These are phyloP conservation scores for Ceratosolen solmsi DNA, from an alignment of 1,140 invertebrate genomes.

Conservation along the genomic window DNA sequence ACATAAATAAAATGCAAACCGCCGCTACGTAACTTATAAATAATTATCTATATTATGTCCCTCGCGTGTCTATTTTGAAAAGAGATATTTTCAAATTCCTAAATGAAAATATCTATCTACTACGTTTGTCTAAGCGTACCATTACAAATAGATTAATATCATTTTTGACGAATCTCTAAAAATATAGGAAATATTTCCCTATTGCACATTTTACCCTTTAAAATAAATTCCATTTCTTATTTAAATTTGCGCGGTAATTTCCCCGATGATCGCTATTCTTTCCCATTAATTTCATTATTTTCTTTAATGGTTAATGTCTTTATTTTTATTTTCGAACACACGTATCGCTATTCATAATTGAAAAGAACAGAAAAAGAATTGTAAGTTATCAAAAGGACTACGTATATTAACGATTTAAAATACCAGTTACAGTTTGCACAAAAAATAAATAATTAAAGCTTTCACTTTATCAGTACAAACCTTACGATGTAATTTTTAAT, in stretches of 20 bases:
- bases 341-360: neutral
- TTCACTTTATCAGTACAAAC: slow-evolving; percentile 26
- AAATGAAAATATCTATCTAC: neutral
- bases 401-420: slow-evolving; percentile 26
- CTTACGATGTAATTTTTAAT: neutral
- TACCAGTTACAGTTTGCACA: neutral
- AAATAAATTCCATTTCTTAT: too few relatives aligned
- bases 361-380: neutral
- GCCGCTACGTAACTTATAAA: slow-evolving; percentile 15
- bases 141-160: neutral
- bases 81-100: neutral
- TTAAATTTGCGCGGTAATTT: too few relatives aligned
- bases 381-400: neutral
- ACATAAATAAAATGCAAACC: neutral
- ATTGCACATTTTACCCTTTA: neutral
- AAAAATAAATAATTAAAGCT: neutral
- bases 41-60: slow-evolving; percentile 2
- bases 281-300: too few relatives aligned
- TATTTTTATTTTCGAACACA: slow-evolving; percentile 10
- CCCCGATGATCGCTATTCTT: too few relatives aligned
- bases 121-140: neutral
- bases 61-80: neutral
- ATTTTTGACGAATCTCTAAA: too few relatives aligned
- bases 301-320: too few relatives aligned
- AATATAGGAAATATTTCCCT: slow-evolving; percentile 28